These are phyloP conservation scores for Gryon sp. DNA, from an alignment of 1,140 invertebrate genomes.

Conservation along the genomic window DNA sequence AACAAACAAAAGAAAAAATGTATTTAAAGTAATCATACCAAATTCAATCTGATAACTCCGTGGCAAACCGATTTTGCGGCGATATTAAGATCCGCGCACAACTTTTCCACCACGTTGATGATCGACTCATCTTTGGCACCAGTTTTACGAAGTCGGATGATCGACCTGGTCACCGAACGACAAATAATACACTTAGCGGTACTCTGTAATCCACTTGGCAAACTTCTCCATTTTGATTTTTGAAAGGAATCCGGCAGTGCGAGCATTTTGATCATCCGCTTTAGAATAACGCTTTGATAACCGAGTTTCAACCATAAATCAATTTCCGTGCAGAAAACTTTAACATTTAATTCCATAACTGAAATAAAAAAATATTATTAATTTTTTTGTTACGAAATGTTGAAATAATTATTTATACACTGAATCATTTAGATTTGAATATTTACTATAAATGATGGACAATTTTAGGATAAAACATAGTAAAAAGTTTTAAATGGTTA, in stretches of 20 bases:
- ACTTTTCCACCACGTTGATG: constrained; percentile 68
- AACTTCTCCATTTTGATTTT: constrained; percentile 36
- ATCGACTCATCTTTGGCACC: constrained; percentile 74
- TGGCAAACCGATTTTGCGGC: constrained; percentile 81
- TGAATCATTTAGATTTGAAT: background rate
- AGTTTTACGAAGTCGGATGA: constrained; percentile 73
- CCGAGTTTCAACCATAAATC: constrained; percentile 56
- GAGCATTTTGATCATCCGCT: constrained; percentile 51
- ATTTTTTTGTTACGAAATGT: background rate
- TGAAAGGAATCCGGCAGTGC: constrained; percentile 56
- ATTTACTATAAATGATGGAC: too few relatives aligned
- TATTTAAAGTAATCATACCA: constrained; percentile 80
- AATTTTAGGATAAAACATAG: too few relatives aligned
- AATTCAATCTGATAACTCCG: constrained; percentile 80
- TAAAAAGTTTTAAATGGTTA: too few relatives aligned
- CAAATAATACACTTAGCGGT: constrained; percentile 80
- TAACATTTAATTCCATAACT: constrained; percentile 53
- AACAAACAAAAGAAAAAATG: too few relatives aligned
- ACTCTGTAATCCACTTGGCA: constrained; percentile 23
- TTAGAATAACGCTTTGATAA: constrained; percentile 48
- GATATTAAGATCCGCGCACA: constrained; percentile 81
- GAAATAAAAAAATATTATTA: constrained; percentile 1
- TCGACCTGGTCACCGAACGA: constrained; percentile 74
- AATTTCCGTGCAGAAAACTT: constrained; percentile 64
- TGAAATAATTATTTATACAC: background rate